Evolutionary conservation across 2,113 vertebrate genomes (phyloP).

Genomic region (Laticauda laticaudata): DNA sequence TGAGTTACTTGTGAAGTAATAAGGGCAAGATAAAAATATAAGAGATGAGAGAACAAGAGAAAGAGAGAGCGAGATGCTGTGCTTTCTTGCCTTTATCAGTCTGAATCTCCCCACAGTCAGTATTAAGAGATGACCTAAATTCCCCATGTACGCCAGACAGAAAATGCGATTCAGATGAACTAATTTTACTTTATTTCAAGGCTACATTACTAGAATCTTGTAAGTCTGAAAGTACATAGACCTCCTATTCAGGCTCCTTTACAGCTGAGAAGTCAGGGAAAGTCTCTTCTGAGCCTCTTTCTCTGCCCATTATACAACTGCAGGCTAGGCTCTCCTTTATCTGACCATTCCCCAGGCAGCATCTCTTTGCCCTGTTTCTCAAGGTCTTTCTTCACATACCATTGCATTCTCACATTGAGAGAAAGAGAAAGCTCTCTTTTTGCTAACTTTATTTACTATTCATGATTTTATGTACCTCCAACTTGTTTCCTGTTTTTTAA

Average conservation of each 20-base stretch:
- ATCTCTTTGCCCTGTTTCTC: neutral
- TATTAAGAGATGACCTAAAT: neutral
- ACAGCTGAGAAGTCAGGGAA: neutral
- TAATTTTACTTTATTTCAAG: neutral
- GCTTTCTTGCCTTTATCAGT: neutral
- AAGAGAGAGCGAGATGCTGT: neutral
- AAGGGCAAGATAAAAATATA: neutral
- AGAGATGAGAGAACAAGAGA: neutral
- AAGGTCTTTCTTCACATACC: neutral
- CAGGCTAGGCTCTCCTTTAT: neutral
- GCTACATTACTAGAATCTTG: neutral
- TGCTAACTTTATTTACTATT: neutral
- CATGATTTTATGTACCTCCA: neutral
- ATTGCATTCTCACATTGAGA: neutral
- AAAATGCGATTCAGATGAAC: neutral
- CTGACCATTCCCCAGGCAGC: neutral
- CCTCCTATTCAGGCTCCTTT: neutral
- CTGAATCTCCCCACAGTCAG: neutral
- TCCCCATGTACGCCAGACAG: neutral
- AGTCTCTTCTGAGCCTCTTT: neutral
- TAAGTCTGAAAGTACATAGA: neutral
- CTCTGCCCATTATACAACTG: neutral
- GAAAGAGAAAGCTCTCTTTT: neutral
- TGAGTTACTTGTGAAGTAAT: neutral
- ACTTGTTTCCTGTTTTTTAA: neutral